Evolutionary conservation across 2,888 invertebrate genomes (phyloP), one percentile per base, ranked within the genome.

Genomic region (Thalpophila matura): DNA sequence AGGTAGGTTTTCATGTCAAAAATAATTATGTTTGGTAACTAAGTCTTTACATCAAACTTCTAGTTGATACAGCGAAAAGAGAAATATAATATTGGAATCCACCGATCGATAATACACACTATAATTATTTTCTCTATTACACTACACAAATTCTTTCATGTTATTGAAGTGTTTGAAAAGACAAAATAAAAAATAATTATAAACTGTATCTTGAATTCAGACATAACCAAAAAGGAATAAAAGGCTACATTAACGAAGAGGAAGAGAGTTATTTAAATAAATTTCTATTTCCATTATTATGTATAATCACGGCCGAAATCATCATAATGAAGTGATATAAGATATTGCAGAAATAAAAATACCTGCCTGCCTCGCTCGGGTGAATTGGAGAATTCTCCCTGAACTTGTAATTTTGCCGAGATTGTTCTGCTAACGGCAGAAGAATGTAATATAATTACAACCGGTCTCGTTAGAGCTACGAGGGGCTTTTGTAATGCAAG

Each of bases 361-460:
- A 55, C 61, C 50, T 50, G 63, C 27, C 33, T 60, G 56, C 45
- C 45, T 59, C 71, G 74, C 73, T 26, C n/a, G 47, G 33, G 56
- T 72, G 82, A 82, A 83, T 85, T 77, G 83, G 75, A 75, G 83
- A 84, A 89, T 88, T 88, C 82, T 70, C 80, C 69, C 79, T 81
- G 76, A 83, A 84, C 83, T 85, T 86, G 88, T 90, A 89, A 91
- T 92, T 89, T 86, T 81, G 77, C 86, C 76, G 89, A 88, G 91
- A 93, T 92, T 92, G 89, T 90, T 87, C 90, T 86, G 84, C 85
- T 88, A 89, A 89, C 88, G 83, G 77, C 82, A 79, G 83, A 88
- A 89, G 90, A 91, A 90, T 89, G 87, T 90, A 89, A 92, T 90
- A 86, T 89, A 91, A 93, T 92, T 92, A 90, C 88, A 86, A 72